Evolutionary conservation across 2,113 vertebrate species (phyloP).

Genomic region (Podocnemis expansa): DNA sequence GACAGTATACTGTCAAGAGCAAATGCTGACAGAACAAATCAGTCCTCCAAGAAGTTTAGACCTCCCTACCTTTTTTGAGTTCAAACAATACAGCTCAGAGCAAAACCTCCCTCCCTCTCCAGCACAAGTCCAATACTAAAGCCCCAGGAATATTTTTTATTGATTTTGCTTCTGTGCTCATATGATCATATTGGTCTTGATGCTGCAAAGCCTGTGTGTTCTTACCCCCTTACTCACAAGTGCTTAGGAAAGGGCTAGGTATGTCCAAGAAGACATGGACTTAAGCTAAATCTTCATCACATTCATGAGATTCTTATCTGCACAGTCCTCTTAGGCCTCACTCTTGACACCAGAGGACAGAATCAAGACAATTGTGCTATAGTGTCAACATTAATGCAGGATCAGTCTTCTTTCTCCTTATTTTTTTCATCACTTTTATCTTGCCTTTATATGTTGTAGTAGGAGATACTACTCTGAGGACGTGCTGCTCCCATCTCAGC

Average conservation of each 20-base stretch:
- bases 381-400: background rate
- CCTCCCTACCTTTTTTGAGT: background rate
- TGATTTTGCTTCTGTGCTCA: background rate
- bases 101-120: background rate
- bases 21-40: background rate
- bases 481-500: background rate
- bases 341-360: background rate
- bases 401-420: rapidly evolving
- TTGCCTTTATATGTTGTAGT: background rate
- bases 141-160: background rate
- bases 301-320: no score
- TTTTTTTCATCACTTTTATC: background rate
- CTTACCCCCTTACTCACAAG: background rate
- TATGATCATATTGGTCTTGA: background rate
- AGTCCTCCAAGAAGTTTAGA: background rate
- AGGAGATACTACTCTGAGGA: background rate
- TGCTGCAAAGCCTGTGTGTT: background rate
- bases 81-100: rapidly evolving
- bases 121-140: background rate
- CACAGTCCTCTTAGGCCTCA: no score
- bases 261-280: background rate
- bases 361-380: background rate
- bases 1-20: background rate
- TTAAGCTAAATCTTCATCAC: background rate
- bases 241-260: background rate